A percentile compares a stretch with the other conserved stretches of the same genome.
Evolutionary conservation across 2,888 invertebrate genomes (phyloP).

Genomic region (Chouioia cunea): DNA sequence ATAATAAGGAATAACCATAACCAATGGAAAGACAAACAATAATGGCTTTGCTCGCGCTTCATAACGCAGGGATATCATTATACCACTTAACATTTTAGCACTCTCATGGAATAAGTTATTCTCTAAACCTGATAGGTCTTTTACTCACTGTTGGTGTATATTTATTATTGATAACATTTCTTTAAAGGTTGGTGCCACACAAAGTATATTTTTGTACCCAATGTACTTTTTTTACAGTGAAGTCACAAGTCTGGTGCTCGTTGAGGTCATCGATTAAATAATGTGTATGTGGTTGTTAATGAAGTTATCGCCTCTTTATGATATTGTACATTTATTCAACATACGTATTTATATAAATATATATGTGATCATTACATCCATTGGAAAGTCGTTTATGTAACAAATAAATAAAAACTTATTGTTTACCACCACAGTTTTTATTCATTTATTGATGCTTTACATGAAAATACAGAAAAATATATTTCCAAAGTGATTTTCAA

Average conservation of each 20-base stretch:
- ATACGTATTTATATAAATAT: conserved; percentile 22
- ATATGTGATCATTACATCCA: conserved; percentile 29
- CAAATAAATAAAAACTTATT: conserved; percentile 40
- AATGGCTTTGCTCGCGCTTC: conserved; percentile 15
- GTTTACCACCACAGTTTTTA: conserved; percentile 31
- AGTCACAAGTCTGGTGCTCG: conserved; percentile 35
- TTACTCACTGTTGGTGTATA: conserved; percentile 36
- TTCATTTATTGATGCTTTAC: too few species aligned
- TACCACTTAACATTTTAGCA: conserved; percentile 29
- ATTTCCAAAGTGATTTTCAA: too few species aligned
- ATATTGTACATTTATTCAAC: conserved; percentile 39
- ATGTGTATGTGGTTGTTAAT: conserved; percentile 27
- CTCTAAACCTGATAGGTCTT: conserved; percentile 32
- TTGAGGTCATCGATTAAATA: conserved; percentile 32
- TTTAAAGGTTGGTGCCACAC: conserved; percentile 41
- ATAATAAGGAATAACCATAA: conserved; percentile 20
- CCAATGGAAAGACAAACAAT: conserved; percentile 16
- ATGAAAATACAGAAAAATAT: too few species aligned
- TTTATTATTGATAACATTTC: conserved; percentile 15
- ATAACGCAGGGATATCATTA: conserved; percentile 19
- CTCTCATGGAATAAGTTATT: conserved; percentile 38
- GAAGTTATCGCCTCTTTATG: conserved; percentile 26
- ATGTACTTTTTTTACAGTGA: conserved; percentile 29
- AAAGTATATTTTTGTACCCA: conserved; percentile 37
- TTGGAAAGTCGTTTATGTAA: conserved; percentile 43